Conservation (phyloP, 2,797 vertebrate genomes). For the Dermochelys coriacea region DNA sequence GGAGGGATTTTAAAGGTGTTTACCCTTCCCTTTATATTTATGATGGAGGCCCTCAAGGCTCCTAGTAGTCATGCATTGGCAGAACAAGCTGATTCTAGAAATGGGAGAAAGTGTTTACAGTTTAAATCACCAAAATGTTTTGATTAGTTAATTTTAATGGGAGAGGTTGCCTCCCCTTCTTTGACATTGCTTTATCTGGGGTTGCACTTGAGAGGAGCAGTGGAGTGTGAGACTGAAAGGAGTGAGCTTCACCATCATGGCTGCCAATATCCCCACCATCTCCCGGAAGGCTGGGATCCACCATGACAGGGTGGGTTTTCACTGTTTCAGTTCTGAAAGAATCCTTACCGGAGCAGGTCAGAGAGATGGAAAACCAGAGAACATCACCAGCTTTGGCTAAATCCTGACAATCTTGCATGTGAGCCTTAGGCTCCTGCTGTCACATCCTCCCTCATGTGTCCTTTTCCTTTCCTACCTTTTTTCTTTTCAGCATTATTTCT, state of each 20-base stretch:
- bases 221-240: not conserved
- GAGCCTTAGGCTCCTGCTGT: not conserved
- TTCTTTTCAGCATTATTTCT: not conserved
- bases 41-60: not conserved
- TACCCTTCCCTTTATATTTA: too few species aligned
- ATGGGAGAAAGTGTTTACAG: not conserved
- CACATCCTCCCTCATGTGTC: not conserved
- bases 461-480: rapidly evolving
- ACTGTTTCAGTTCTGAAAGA: too few species aligned
- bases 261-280: not conserved
- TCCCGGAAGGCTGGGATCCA: not conserved
- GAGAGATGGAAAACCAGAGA: too few species aligned
- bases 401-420: too few species aligned
- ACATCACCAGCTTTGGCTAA: too few species aligned
- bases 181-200: too few species aligned
- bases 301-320: not conserved
- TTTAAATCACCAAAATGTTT: not conserved
- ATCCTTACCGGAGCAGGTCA: too few species aligned
- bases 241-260: rapidly evolving
- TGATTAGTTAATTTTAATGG: rapidly evolving
- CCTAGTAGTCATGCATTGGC: not conserved
- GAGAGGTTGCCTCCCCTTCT: not conserved
- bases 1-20: too few species aligned
- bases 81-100: not conserved
- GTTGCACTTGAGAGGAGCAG: rapidly evolving